Evolutionary conservation across 1,140 invertebrate species (phyloP).

Genomic region (Idris sp.): DNA sequence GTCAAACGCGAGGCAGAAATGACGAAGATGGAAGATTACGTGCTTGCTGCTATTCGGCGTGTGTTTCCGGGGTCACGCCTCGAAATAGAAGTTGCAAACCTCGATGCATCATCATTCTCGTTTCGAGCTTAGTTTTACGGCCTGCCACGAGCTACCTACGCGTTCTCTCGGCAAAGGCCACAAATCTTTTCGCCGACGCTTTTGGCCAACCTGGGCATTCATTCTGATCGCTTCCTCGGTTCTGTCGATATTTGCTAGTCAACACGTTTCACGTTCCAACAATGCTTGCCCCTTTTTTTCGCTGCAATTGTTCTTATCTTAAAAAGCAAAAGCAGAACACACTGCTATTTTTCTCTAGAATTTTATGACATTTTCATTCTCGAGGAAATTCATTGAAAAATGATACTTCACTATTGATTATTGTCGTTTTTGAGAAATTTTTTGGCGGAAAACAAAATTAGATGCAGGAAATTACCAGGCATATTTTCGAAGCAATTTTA

Average conservation of each 20-base stretch:
- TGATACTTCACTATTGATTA: too few relatives aligned
- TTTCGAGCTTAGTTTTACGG: conserved; percentile 75
- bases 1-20: conserved; percentile 37
- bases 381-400: too few relatives aligned
- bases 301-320: conserved; percentile 49
- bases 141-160: conserved; percentile 72
- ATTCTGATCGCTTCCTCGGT: conserved; percentile 58
- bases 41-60: conserved; percentile 63
- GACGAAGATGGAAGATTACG: conserved; percentile 55
- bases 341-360: too few relatives aligned
- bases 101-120: conserved; percentile 71
- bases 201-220: conserved; percentile 57
- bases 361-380: too few relatives aligned
- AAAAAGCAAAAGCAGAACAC: too few relatives aligned
- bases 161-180: conserved; percentile 62
- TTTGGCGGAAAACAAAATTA: neutral
- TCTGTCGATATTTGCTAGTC: conserved; percentile 59
- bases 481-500: conserved; percentile 22
- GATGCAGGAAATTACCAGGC: conserved; percentile 17
- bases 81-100: conserved; percentile 74
- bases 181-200: conserved; percentile 64
- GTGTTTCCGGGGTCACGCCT: conserved; percentile 77
- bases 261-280: conserved; percentile 46
- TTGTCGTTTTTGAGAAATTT: too few relatives aligned
- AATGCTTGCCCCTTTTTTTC: conserved; percentile 19